Conservation (phyloP, 1,140 invertebrate genomes). For the Tetramorium alpestre region DNA sequence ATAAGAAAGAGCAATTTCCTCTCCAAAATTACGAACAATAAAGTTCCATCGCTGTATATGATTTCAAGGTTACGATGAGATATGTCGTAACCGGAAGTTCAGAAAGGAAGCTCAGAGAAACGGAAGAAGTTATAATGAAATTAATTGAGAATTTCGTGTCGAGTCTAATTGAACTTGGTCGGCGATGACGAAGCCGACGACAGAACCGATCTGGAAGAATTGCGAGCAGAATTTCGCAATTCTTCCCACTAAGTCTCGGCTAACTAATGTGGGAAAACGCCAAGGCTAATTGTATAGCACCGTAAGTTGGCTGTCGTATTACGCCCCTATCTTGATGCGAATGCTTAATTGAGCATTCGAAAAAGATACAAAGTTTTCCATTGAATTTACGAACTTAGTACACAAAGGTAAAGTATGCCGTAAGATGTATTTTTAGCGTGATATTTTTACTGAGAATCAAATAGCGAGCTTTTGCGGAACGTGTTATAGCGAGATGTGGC, state of each 20-base stretch:
- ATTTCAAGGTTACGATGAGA: constrained; percentile 34
- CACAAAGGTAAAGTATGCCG: neutral
- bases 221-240: constrained; percentile 67
- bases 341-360: constrained; percentile 12
- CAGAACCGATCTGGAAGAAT: constrained; percentile 45
- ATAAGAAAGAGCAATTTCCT: neutral
- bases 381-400: constrained; percentile 1
- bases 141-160: constrained; percentile 60
- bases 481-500: neutral
- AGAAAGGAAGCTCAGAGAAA: constrained; percentile 37
- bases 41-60: neutral
- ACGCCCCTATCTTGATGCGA: constrained; percentile 55
- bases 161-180: constrained; percentile 51
- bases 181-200: constrained; percentile 45
- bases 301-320: constrained; percentile 48
- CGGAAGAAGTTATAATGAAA: constrained; percentile 46
- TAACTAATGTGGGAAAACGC: constrained; percentile 75
- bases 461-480: neutral
- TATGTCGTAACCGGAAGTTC: constrained; percentile 17
- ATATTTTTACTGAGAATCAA: constrained; percentile 4
- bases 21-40: neutral
- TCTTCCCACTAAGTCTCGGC: constrained; percentile 48
- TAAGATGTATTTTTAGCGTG: constrained; percentile 12
- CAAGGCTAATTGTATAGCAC: constrained; percentile 70
- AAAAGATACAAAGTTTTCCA: constrained; percentile 22